These are phyloP conservation scores for human (Homo sapiens) DNA, from an alignment of 2,113 vertebrate genomes.

Conservation along the genomic window GRCh38 chr12:69214001-69214500, in stretches of 20 bases:
- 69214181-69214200: background rate
- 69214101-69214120: background rate
- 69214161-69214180: background rate
- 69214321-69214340: background rate
- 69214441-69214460: background rate
- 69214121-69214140: background rate
- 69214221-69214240: background rate
- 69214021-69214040: too few relatives aligned
- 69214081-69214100: background rate
- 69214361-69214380: background rate
- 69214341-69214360: background rate
- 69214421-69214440: background rate
- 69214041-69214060: too few relatives aligned
- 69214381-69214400: conserved; percentile 14
- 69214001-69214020: too few relatives aligned
- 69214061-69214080: background rate
- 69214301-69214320: background rate
- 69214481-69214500: background rate
- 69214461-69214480: background rate
- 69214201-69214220: background rate
- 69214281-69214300: background rate
- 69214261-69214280: background rate
- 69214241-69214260: background rate
- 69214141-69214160: background rate
- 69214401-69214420: background rate